Evolutionary conservation across 2,888 invertebrate species (phyloP).

Genomic region (Rosalia funebris): DNA sequence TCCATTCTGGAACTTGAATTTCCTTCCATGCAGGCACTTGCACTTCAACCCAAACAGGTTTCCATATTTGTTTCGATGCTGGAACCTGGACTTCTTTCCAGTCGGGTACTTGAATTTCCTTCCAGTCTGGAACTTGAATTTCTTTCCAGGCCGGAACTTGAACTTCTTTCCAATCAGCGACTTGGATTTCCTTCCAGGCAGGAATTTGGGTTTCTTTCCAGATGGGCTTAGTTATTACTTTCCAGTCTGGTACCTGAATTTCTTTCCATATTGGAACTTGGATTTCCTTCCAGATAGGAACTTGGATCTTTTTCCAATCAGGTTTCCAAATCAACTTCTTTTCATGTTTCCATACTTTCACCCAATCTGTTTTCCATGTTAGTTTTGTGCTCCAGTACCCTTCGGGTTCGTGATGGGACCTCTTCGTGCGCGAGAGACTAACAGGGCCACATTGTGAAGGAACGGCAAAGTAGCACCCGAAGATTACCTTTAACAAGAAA

Average conservation of each 20-base stretch:
- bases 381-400: constrained; percentile 86
- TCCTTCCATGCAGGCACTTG: constrained; percentile 71
- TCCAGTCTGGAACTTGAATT: constrained; percentile 76
- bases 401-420: constrained; percentile 71
- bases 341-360: constrained; percentile 78
- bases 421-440: constrained; percentile 67
- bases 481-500: constrained; percentile 66
- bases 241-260: constrained; percentile 81
- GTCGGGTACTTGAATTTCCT: constrained; percentile 73
- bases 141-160: constrained; percentile 78
- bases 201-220: constrained; percentile 86
- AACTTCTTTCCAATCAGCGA: constrained; percentile 77
- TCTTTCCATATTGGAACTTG: constrained; percentile 83
- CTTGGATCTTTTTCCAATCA: constrained; percentile 78
- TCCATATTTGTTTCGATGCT: constrained; percentile 73
- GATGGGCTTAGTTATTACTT: constrained; percentile 75
- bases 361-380: constrained; percentile 86
- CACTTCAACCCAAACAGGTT: constrained; percentile 74
- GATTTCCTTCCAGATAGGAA: constrained; percentile 74
- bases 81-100: constrained; percentile 74
- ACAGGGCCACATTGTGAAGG: constrained; percentile 60
- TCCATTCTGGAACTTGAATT: constrained; percentile 70
- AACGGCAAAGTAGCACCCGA: constrained; percentile 69
- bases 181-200: constrained; percentile 79
- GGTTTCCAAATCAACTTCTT: constrained; percentile 79